Percentiles rank a stretch among this genome's conserved stretches.
These are phyloP conservation scores for Spea multiplicata DNA, from an alignment of 2,113 vertebrate genomes.

Conservation along the genomic window DNA sequence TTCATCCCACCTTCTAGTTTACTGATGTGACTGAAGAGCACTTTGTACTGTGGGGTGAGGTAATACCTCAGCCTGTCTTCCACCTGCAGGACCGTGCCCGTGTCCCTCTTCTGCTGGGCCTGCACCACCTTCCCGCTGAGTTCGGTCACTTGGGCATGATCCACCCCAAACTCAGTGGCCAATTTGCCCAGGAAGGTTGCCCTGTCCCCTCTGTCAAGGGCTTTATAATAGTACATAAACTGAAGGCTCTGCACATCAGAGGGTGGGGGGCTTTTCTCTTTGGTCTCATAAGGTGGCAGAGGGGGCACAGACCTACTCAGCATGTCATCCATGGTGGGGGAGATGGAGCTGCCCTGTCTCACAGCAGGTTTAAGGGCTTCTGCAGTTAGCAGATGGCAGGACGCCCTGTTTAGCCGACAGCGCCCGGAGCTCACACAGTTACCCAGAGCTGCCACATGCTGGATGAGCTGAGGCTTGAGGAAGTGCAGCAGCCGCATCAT, in stretches of 20 bases:
- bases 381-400: constrained; percentile 23
- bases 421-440: constrained; percentile 47
- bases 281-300: constrained; percentile 82
- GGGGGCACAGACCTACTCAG: constrained; percentile 76
- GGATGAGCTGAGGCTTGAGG: constrained; percentile 10
- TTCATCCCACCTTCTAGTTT: constrained; percentile 86
- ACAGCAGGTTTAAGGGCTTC: no score
- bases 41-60: constrained; percentile 82
- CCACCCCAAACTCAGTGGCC: constrained; percentile 84
- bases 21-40: constrained; percentile 82
- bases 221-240: constrained; percentile 83
- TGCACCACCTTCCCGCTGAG: constrained; percentile 76
- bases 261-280: constrained; percentile 80
- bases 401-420: constrained; percentile 51
- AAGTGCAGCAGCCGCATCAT: constrained; percentile 53
- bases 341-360: not conserved
- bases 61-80: constrained; percentile 89
- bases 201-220: constrained; percentile 65
- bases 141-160: constrained; percentile 80
- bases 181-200: constrained; percentile 71
- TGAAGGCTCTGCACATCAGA: constrained; percentile 77
- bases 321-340: constrained; percentile 76
- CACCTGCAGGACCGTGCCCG: constrained; percentile 80
- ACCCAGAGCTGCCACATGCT: not conserved
- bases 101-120: constrained; percentile 75